Conservation (phyloP, 2,888 invertebrate species). For the Aphelenchoides bicaudatus region DNA sequence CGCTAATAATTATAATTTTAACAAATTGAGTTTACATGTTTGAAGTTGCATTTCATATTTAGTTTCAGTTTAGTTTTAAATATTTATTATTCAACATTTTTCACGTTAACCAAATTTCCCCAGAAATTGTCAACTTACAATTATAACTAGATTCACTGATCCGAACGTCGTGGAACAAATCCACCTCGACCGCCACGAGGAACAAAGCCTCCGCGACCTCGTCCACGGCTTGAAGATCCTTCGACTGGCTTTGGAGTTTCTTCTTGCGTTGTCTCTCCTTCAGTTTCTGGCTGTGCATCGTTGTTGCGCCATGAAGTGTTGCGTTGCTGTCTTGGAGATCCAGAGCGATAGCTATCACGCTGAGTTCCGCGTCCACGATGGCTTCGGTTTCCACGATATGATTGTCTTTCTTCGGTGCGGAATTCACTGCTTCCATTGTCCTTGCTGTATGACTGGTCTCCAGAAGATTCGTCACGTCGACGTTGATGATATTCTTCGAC, state of each 20-base stretch:
- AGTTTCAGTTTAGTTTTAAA: background rate
- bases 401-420: background rate
- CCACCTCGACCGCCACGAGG: conserved; percentile 6
- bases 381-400: background rate
- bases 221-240: conserved; percentile 4
- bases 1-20: conserved; percentile 1
- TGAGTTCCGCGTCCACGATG: background rate
- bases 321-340: too few species aligned
- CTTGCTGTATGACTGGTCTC: background rate
- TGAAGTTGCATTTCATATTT: too few species aligned
- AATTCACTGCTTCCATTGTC: background rate
- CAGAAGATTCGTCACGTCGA: conserved; percentile 6
- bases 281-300: background rate
- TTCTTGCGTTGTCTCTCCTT: background rate
- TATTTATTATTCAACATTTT: background rate
- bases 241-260: background rate
- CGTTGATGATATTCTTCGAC: conserved; percentile 2
- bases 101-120: background rate
- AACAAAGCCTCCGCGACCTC: conserved; percentile 21
- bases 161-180: background rate
- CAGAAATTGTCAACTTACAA: background rate
- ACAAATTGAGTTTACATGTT: too few species aligned
- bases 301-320: background rate
- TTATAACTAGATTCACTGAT: background rate
- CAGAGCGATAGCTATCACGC: background rate